Percentiles rank a stretch among this genome's conserved stretches.
These are phyloP conservation scores for Gonatopus flavifemur DNA, from an alignment of 1,140 invertebrate species.

Conservation along the genomic window DNA sequence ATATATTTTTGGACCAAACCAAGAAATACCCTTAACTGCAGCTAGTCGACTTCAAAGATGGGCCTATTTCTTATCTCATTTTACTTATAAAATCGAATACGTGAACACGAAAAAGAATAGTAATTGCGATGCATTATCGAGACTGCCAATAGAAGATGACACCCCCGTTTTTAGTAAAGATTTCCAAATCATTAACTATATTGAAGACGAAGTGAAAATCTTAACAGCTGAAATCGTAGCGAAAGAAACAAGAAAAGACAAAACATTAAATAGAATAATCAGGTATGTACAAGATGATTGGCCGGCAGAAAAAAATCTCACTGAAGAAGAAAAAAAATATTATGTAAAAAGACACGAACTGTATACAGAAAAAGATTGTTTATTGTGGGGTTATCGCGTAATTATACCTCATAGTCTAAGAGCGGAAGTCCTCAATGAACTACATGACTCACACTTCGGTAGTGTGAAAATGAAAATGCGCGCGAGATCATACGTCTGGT, in stretches of 20 bases:
- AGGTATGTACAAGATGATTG: not conserved
- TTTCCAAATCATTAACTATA: not conserved
- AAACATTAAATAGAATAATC: not conserved
- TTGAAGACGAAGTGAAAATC: not conserved
- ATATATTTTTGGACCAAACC: conserved; percentile 37
- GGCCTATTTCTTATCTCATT: conserved; percentile 16
- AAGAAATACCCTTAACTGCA: conserved; percentile 19
- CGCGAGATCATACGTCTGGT: conserved; percentile 1
- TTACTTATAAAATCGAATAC: conserved; percentile 6
- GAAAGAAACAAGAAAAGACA: not conserved
- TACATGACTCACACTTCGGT: conserved; percentile 7
- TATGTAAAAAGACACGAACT: not conserved
- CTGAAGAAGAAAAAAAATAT: not conserved
- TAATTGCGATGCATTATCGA: not conserved
- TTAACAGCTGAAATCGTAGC: not conserved
- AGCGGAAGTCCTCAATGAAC: not conserved
- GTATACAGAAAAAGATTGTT: not conserved
- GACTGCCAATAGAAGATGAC: not conserved
- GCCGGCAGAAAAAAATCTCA: not conserved
- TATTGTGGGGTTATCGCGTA: conserved; percentile 3
- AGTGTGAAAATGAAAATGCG: conserved; percentile 2
- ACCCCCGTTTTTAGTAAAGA: not conserved
- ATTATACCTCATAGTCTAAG: not conserved
- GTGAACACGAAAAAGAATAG: not conserved
- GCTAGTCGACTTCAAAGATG: conserved; percentile 6